These are phyloP conservation scores for Pomacea canaliculata DNA, from an alignment of 2,888 invertebrate species.

Conservation along the genomic window DNA sequence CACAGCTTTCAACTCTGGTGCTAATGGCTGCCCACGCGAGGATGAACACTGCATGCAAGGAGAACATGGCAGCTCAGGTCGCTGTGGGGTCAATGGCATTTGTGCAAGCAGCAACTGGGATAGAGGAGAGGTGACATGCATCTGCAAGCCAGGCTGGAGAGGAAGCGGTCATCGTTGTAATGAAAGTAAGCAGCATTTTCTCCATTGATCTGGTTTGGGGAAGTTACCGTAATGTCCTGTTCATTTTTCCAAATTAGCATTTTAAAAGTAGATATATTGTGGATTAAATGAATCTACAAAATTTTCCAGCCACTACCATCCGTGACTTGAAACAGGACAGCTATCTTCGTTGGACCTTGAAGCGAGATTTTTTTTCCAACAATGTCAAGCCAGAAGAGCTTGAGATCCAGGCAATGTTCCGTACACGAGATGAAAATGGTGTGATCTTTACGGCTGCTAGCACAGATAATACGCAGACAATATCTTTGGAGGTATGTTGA, in stretches of 20 bases:
- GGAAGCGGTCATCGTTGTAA: conserved; percentile 72
- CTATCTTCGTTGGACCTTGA: conserved; percentile 95
- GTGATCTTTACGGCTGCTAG: conserved; percentile 86
- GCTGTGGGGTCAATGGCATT: conserved; percentile 76
- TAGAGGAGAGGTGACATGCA: conserved; percentile 78
- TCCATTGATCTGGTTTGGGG: too few species aligned
- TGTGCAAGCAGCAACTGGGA: conserved; percentile 79
- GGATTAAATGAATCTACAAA: too few species aligned
- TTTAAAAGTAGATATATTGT: too few species aligned
- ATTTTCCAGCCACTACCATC: conserved; percentile 56
- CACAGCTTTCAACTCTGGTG: conserved; percentile 78
- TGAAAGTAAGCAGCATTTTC: too few species aligned
- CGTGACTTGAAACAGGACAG: conserved; percentile 90
- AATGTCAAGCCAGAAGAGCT: conserved; percentile 40
- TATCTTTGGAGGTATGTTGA: conserved; percentile 80
- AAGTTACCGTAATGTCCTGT: neutral
- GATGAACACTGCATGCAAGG: conserved; percentile 80
- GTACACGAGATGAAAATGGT: conserved; percentile 92
- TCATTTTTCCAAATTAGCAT: neutral
- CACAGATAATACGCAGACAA: conserved; percentile 76
- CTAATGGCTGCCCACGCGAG: conserved; percentile 89
- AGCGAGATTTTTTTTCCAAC: conserved; percentile 48
- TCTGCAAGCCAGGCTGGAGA: conserved; percentile 95
- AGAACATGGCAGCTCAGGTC: conserved; percentile 30
- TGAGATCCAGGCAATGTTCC: conserved; percentile 91